These are phyloP conservation scores for Eupithecia centaureata DNA, from an alignment of 2,888 invertebrate genomes.

Conservation along the genomic window DNA sequence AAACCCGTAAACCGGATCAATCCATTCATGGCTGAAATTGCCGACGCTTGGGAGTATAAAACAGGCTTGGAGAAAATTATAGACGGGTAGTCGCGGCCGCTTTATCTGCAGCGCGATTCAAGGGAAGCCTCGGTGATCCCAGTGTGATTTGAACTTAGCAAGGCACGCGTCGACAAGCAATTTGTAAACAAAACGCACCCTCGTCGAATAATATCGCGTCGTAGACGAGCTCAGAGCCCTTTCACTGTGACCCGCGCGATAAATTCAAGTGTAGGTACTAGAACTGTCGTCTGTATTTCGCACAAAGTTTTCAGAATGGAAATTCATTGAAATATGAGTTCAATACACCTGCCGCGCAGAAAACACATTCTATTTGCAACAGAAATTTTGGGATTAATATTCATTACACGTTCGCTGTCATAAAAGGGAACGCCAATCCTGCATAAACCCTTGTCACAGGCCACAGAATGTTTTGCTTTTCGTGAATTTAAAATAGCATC, in stretches of 20 bases:
- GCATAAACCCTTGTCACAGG: background rate
- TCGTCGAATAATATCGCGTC: constrained; percentile 69
- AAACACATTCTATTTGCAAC: constrained; percentile 11
- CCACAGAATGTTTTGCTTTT: background rate
- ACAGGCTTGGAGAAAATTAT: constrained; percentile 72
- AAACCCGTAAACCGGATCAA: constrained; percentile 64
- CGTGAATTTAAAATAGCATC: background rate
- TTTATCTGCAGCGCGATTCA: constrained; percentile 55
- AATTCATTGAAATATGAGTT: constrained; percentile 33
- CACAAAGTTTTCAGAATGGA: constrained; percentile 41
- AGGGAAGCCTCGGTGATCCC: constrained; percentile 50
- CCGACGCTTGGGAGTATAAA: constrained; percentile 61
- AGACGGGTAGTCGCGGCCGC: constrained; percentile 61
- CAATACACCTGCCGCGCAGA: constrained; percentile 26
- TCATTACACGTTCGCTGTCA: constrained; percentile 14
- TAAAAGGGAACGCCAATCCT: constrained; percentile 19
- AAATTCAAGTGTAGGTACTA: constrained; percentile 65
- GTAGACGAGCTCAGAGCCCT: constrained; percentile 61
- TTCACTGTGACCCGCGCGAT: constrained; percentile 65
- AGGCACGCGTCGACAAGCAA: constrained; percentile 73
- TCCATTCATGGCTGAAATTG: constrained; percentile 66
- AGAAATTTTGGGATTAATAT: constrained; percentile 10
- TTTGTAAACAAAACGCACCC: constrained; percentile 81
- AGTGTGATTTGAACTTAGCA: constrained; percentile 60
- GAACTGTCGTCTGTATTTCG: constrained; percentile 62